Evolutionary conservation across 2,113 vertebrate genomes (phyloP).

Genomic region (Oceanodroma tethys): DNA sequence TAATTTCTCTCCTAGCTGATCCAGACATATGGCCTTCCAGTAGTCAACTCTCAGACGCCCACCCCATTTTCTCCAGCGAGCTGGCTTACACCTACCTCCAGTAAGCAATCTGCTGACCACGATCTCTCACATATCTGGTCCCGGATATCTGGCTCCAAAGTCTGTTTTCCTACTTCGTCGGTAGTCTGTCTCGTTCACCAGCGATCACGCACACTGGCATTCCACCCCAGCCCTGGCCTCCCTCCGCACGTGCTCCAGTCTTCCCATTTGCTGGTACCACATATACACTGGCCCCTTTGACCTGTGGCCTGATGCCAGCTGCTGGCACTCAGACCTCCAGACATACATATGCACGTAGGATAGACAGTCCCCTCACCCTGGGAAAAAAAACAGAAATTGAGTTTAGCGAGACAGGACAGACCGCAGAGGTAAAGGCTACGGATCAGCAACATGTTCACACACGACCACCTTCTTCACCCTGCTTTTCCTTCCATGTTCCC

Average conservation of each 20-base stretch:
- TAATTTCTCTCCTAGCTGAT: neutral
- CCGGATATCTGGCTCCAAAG: neutral
- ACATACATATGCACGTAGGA: fast-evolving
- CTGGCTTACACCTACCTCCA: neutral
- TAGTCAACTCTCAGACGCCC: too few relatives aligned
- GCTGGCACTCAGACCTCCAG: neutral
- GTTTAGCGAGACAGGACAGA: neutral
- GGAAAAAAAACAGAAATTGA: fast-evolving
- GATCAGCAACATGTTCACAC: neutral
- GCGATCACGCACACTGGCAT: fast-evolving
- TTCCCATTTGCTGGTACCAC: neutral
- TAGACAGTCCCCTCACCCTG: too few relatives aligned
- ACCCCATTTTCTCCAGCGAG: neutral
- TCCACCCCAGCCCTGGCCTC: fast-evolving
- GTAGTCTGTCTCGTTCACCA: fast-evolving
- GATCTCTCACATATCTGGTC: fast-evolving
- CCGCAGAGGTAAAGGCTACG: neutral
- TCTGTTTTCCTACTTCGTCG: fast-evolving
- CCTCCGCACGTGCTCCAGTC: neutral
- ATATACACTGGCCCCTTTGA: neutral
- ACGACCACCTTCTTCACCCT: fast-evolving
- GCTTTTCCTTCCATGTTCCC: fast-evolving
- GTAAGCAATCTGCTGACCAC: neutral
- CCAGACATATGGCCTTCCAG: fast-evolving
- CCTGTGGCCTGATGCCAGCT: neutral